A percentile compares a stretch with the other conserved stretches of the same genome.
Evolutionary conservation across 2,113 vertebrate species (phyloP).

Genomic region (Phylloscopus whistleri): DNA sequence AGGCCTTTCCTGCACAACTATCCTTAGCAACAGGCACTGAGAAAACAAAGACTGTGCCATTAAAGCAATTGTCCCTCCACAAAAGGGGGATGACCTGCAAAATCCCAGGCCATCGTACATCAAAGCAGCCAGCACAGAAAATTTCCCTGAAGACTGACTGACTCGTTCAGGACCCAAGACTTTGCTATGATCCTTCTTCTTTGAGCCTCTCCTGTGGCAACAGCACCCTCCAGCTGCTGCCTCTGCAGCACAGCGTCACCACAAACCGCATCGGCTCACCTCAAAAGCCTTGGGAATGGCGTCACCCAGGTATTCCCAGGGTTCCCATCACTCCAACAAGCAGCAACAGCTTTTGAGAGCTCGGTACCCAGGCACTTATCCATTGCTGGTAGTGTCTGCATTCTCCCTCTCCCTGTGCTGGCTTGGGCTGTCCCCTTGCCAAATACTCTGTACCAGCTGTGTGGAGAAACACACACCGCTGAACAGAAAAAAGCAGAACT

Average conservation of each 20-base stretch:
- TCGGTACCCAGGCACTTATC: background rate
- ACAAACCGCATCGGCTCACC: background rate
- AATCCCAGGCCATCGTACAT: background rate
- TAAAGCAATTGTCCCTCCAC: background rate
- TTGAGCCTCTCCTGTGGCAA: background rate
- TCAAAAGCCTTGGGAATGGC: rapidly evolving
- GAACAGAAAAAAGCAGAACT: background rate
- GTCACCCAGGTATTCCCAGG: background rate
- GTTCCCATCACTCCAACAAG: background rate
- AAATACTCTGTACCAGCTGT: rapidly evolving
- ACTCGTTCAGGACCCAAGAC: background rate
- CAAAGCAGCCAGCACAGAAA: background rate
- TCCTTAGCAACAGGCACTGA: background rate
- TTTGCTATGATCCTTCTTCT: background rate
- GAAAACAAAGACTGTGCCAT: background rate
- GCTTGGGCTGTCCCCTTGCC: background rate
- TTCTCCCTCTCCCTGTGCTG: background rate
- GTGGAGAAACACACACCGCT: background rate
- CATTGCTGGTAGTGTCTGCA: background rate
- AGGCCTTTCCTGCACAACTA: background rate
- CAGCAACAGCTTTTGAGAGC: background rate
- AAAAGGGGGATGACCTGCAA: background rate
- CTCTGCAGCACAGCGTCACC: background rate
- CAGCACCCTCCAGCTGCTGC: conserved; percentile 42
- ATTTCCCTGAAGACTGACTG: background rate